phyloP scores from a whole-genome alignment of 2,888 invertebrate species.

The Clivina fossor region DNA sequence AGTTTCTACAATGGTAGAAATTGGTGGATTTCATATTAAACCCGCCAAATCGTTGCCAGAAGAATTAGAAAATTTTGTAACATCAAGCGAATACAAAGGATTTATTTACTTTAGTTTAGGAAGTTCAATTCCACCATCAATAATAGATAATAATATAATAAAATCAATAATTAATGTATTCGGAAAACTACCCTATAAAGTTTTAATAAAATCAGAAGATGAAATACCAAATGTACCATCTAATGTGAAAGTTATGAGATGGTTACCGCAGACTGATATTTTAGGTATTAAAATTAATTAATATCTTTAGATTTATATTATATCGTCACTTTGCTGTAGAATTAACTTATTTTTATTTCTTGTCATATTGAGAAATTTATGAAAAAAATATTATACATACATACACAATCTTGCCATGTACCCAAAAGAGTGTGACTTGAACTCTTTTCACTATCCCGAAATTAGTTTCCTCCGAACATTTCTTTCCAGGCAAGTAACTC shows the following conservation, averaged over 20 bases:
- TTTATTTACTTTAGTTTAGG: constrained; percentile 57
- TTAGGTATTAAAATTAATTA: too few species aligned
- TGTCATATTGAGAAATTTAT: too few species aligned
- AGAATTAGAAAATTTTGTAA: constrained; percentile 52
- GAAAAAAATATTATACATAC: too few species aligned
- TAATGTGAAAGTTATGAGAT: constrained; percentile 26
- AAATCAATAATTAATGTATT: constrained; percentile 53
- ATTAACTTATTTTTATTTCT: too few species aligned
- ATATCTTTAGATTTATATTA: too few species aligned
- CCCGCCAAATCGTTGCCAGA: constrained; percentile 24
- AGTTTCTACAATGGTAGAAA: constrained; percentile 23
- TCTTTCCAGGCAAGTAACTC: too few species aligned
- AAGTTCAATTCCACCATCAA: constrained; percentile 53
- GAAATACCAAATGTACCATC: constrained; percentile 9
- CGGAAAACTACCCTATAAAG: constrained; percentile 50
- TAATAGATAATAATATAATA: too few species aligned
- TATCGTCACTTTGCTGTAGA: too few species aligned
- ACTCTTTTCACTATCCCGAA: too few species aligned
- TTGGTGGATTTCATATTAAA: constrained; percentile 28
- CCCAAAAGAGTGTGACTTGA: too few species aligned
- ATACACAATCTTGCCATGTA: too few species aligned
- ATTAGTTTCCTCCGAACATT: too few species aligned
- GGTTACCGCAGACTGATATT: constrained; percentile 28
- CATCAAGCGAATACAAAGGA: constrained; percentile 50
- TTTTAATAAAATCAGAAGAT: constrained; percentile 56